Conservation (phyloP, 2,797 vertebrate species). For the Chelon labrosus region DNA sequence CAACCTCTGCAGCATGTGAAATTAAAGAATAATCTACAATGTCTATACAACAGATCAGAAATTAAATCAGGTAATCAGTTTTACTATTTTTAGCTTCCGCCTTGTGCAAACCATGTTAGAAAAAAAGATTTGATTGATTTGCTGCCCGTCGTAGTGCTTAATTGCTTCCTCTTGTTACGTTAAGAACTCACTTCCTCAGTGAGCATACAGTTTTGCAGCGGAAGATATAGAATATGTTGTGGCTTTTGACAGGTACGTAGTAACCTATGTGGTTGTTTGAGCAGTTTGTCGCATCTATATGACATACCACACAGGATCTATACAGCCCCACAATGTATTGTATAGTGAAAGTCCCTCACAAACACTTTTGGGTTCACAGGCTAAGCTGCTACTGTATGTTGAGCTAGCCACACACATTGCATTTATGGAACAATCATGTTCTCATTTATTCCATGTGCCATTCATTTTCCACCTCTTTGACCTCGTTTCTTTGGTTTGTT, state of each 20-base stretch:
- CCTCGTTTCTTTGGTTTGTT: constrained; percentile 27
- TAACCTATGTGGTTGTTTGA: constrained; percentile 68
- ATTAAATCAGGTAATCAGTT: neutral
- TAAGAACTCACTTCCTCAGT: neutral
- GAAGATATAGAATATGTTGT: constrained; percentile 49
- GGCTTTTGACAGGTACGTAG: constrained; percentile 56
- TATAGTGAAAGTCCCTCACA: constrained; percentile 8
- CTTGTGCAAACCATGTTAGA: neutral
- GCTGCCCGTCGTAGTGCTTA: neutral
- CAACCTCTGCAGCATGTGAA: constrained; percentile 16
- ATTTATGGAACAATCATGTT: constrained; percentile 36
- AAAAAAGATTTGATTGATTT: neutral
- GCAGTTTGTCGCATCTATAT: constrained; percentile 23
- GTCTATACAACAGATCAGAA: neutral
- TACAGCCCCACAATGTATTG: constrained; percentile 18
- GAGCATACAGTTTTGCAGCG: neutral
- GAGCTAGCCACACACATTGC: constrained; percentile 24
- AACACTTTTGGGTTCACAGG: constrained; percentile 3
- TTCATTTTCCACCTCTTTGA: constrained; percentile 24
- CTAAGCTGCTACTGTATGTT: constrained; percentile 13
- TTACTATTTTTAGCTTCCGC: neutral
- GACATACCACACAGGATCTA: constrained; percentile 32
- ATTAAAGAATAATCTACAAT: neutral
- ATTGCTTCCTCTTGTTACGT: neutral
- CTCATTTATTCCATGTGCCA: constrained; percentile 36